Base-by-base conservation (phyloP, 2,113 vertebrate species). In the Leptosomus discolor region DNA sequence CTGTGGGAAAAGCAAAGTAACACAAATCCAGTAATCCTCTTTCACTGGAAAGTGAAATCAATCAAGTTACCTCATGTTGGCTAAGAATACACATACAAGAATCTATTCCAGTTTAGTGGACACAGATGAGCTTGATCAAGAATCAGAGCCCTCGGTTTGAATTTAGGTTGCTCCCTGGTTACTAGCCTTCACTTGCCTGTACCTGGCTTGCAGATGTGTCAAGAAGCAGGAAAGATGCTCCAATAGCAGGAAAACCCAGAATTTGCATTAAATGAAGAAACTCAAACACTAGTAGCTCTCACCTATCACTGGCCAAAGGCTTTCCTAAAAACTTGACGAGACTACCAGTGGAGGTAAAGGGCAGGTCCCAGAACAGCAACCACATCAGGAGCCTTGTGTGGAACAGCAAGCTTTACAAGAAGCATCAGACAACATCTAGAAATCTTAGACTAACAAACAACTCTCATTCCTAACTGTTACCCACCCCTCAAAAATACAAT, bases 161-260 rank as follows among this genome's bases (percentile, higher is more conserved):
- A 75, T 46, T 56, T 64, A 80, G 2, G 3, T 0, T 57, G 29
- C 32, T 73, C 27, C 70, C 43, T 54, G 71, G 57, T 50, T 15
- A 24, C 6, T 1, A 34, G 58, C 45, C 8, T 83, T 68, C 0
- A 0, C 22, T 48, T 0, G 0, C 39, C 61, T 46, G 30, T 56
- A 51, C 15, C 6, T 27, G 18, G 51, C 30, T 53, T 14, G 11
- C 32, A 46, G 45, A 41, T 43, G 39, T 13, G 43, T 18, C 41
- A 73, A 51, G 43, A n/a, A 69, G 56, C 24, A 37, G 30, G 6
- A 63, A 86, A 75, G 24, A 70, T 50, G 30, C 13, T 58, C 20
- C 56, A 60, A 30, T 13, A 80, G 18, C 29, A 63, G 58, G 9
- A 76, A 65, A 63, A 71, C 24, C 2, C 7, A 32, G 4, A 50